Base-by-base conservation (phyloP, 2,797 vertebrate species). In the Alouatta caraya region DNA sequence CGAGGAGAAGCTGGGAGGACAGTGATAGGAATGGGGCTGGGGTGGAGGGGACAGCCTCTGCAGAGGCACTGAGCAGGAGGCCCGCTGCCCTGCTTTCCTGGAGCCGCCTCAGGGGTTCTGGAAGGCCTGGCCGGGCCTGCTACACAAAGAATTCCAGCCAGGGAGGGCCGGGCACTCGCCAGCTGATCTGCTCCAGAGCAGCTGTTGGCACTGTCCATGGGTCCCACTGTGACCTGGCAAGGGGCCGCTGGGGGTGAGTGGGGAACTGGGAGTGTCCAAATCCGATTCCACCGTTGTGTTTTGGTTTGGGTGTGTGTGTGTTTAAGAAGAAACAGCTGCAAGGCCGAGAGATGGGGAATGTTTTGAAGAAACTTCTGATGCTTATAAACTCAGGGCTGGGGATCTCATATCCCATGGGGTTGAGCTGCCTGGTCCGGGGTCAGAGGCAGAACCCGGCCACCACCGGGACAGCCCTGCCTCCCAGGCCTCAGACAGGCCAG, bases 321-420 rank as follows among this genome's bases (percentile, higher is more conserved):
- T 92, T 84, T 83, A 85, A 92, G 24, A 52, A 94, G 70, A 90
- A 95, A 55, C 88, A 93, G 85, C 93, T 92, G 85, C 26, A 21
- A 61, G 37, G 55, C 73, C 12, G 1, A 83, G 87, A 81, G 44
- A 64, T 14, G 13, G 72, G 5, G 93, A 44, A 30, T 73, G 70
- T 59, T 88, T 79, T 42, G 57, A 48, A 92, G 80, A 86, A 80
- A 50, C 72, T 50, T 46, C 42, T 5, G 46, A 21, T 1, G 3
- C 55, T 33, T 33, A 13, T 37, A 22, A 24, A 88, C 72, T 50
- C 0, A 2, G 70, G 52, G 39, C 73, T 39, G 46, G 21, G 0
- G 3, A 10, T 37, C 37, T 28, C 76, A 11, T 1, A 15, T 21
- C 1, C 15, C 1, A 1, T 28, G 0, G 13, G 80, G 48, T 33